Evolutionary conservation across 1,140 invertebrate species (phyloP).

Genomic region (Holotrichia oblita): DNA sequence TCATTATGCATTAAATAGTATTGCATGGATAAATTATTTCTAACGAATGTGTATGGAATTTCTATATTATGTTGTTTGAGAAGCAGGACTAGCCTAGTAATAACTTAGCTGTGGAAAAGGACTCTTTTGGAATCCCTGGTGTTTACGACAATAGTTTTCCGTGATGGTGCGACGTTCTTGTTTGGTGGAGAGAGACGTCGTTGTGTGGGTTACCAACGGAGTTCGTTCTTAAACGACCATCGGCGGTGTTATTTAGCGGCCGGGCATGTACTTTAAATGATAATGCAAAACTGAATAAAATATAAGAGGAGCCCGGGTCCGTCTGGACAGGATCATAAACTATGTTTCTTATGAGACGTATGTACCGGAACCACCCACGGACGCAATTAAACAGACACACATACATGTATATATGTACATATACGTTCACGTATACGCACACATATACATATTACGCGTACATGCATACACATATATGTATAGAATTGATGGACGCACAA

Average conservation of each 20-base stretch:
- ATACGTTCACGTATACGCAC: neutral
- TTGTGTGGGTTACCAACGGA: slow-evolving; percentile 45
- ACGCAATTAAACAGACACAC: slow-evolving; percentile 36
- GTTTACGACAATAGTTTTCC: slow-evolving; percentile 36
- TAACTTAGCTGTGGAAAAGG: slow-evolving; percentile 28
- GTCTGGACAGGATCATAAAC: slow-evolving; percentile 47
- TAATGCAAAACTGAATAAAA: slow-evolving; percentile 51
- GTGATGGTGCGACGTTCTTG: slow-evolving; percentile 15
- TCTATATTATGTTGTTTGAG: neutral
- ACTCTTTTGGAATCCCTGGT: slow-evolving; percentile 31
- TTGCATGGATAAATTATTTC: neutral
- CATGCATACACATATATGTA: neutral
- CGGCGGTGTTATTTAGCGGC: slow-evolving; percentile 46
- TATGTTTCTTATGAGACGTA: slow-evolving; percentile 44
- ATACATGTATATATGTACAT: slow-evolving; percentile 22
- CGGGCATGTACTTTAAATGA: slow-evolving; percentile 49
- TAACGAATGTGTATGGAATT: neutral
- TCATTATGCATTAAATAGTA: neutral
- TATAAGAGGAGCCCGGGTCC: slow-evolving; percentile 46
- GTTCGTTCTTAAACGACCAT: slow-evolving; percentile 43
- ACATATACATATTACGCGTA: neutral
- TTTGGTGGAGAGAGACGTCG: slow-evolving; percentile 41
- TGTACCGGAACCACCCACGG: slow-evolving; percentile 45
- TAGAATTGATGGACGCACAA: slow-evolving; percentile 18
- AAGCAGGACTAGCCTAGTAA: slow-evolving; percentile 4